Evolutionary conservation across 2,113 vertebrate genomes (phyloP), one percentile per base, ranked within the genome.

Genomic region (Semicossyphus pulcher): DNA sequence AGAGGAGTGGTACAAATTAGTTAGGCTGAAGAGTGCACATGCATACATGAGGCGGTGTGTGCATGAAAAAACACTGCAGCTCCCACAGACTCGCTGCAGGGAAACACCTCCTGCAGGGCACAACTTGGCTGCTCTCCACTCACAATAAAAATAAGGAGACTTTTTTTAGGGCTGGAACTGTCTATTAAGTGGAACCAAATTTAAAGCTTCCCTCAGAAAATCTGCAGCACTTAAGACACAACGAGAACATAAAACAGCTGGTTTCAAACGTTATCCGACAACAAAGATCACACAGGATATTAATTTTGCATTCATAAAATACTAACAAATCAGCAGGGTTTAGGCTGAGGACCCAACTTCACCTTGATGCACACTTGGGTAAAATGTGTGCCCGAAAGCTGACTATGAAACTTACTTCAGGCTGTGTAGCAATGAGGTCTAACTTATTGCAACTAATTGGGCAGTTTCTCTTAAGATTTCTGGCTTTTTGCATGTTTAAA

Each of bases 1-100:
- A 69, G 48, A 80, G 31, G 54, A 86, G 23, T 2, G 20, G 42
- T 10, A 64, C 23, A 62, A 58, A 77, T 89, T 53, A 86, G 59
- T 10, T 41, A 15, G n/a, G 59, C 69, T 57, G 41, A 69, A 16
- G 25, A 32, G 21, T 59, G 20, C 64, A 71, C 51, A 41, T 56
- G 42, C 37, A 68, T 25, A 14, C 25, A 71, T 48, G 57, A 71
- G n/a, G 15, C 47, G 14, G 52, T 47, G 29, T 16, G 63, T 25
- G 29, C 4, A 15, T 54, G 34, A 60, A 77, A 48, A 76, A 49
- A 72, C 64, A 61, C 32, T 0, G 39, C 39, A 15, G 21, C 54
- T 66, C 45, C 12, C 31, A 56, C 28, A 39, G 36, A 67, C 44
- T 28, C 37, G 16, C 53, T 11, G 20, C 42, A 60, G 44, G 31